Conservation (phyloP, 2,113 vertebrate species). For the Capricornis sumatraensis region DNA sequence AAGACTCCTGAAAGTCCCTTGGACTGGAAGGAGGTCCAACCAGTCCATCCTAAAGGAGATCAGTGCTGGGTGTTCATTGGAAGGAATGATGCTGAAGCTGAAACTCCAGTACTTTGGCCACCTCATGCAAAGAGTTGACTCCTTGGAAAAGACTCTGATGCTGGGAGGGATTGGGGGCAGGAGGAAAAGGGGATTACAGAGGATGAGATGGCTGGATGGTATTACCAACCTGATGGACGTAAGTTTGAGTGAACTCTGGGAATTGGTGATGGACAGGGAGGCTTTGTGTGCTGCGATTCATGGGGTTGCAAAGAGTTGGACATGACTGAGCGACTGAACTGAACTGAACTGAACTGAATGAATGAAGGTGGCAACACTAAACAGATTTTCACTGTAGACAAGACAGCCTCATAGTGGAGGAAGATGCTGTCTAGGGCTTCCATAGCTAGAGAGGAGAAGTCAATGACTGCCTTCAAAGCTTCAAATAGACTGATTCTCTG, state of each 20-base stretch:
- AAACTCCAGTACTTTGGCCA: too few species aligned
- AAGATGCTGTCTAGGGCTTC: neutral
- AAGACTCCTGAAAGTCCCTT: too few species aligned
- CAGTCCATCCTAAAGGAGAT: too few species aligned
- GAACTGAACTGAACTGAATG: neutral
- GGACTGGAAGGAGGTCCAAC: too few species aligned
- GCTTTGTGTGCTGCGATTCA: neutral
- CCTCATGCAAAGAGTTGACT: too few species aligned
- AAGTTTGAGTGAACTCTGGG: neutral
- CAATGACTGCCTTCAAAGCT: neutral
- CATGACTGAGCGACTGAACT: accelerated
- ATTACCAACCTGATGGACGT: accelerated
- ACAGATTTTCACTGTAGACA: neutral
- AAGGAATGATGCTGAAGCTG: too few species aligned
- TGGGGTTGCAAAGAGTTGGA: accelerated
- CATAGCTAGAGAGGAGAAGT: neutral
- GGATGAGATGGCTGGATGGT: neutral
- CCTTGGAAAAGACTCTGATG: too few species aligned
- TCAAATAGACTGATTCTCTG: neutral
- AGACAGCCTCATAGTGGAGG: neutral
- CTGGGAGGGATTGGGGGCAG: too few species aligned
- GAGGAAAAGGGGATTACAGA: neutral
- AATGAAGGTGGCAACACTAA: neutral
- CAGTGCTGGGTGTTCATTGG: too few species aligned
- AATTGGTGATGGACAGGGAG: neutral